phyloP scores from a whole-genome alignment of 2,888 invertebrate genomes.

The Punctoribates punctum region DNA sequence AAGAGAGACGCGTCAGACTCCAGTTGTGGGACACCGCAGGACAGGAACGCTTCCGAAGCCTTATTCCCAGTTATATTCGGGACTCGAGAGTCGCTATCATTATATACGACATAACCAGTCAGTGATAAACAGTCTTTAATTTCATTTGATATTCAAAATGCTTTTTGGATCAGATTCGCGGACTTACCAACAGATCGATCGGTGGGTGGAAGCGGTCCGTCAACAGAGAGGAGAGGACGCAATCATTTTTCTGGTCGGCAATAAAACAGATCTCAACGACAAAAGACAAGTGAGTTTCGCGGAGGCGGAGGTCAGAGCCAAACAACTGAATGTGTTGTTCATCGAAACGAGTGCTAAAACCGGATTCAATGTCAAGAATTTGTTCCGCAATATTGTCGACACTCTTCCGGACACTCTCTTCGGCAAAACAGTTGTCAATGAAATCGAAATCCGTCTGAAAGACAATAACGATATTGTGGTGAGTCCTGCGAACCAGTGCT shows the following conservation, averaged over 20 bases:
- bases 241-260: constrained; percentile 43
- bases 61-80: constrained; percentile 30
- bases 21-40: constrained; percentile 52
- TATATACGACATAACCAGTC: constrained; percentile 27
- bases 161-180: neutral
- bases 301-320: constrained; percentile 37
- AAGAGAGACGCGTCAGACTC: neutral
- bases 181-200: constrained; percentile 39
- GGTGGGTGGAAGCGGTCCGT: constrained; percentile 41
- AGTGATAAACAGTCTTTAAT: neutral
- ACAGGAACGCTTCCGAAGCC: constrained; percentile 13
- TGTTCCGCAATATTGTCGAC: constrained; percentile 21
- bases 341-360: constrained; percentile 44
- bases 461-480: neutral
- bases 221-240: constrained; percentile 41
- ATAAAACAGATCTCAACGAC: constrained; percentile 42
- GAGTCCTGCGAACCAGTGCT: neutral
- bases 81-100: constrained; percentile 4
- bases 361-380: constrained; percentile 42
- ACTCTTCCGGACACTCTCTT: neutral
- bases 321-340: constrained; percentile 39
- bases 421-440: neutral
- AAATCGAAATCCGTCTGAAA: neutral
- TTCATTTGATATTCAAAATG: too few species aligned
- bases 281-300: constrained; percentile 40